Conservation (phyloP, 2,797 vertebrate genomes). For the Dendrocincla fuliginosa region DNA sequence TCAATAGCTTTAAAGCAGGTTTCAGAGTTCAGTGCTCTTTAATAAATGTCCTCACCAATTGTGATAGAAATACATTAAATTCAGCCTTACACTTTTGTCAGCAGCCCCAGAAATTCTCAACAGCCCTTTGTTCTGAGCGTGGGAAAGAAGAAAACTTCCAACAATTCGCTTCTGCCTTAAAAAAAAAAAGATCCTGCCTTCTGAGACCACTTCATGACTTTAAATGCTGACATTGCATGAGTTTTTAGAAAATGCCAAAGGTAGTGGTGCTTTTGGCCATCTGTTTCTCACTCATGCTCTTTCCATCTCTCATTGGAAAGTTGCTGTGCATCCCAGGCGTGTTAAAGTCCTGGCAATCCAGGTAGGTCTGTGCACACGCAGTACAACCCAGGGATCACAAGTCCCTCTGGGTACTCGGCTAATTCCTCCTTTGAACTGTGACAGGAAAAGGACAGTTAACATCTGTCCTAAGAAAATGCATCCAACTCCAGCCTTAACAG, state of each 20-base stretch:
- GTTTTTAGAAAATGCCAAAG: neutral
- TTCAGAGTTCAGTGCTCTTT: neutral
- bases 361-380: neutral
- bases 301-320: neutral
- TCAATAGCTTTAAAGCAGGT: neutral
- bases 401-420: neutral
- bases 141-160: neutral
- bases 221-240: neutral
- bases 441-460: neutral
- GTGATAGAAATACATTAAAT: neutral
- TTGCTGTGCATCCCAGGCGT: neutral
- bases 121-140: neutral
- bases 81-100: neutral
- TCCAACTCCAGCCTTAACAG: neutral
- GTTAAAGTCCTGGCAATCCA: neutral
- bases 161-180: neutral
- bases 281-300: neutral
- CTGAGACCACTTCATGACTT: neutral
- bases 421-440: neutral
- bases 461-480: neutral
- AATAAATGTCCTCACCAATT: rapidly evolving
- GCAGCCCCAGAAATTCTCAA: neutral
- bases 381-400: neutral
- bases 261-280: neutral
- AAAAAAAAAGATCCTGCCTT: neutral